Conservation (phyloP, 2,888 invertebrate species). For the Archaeoteleia sp. region DNA sequence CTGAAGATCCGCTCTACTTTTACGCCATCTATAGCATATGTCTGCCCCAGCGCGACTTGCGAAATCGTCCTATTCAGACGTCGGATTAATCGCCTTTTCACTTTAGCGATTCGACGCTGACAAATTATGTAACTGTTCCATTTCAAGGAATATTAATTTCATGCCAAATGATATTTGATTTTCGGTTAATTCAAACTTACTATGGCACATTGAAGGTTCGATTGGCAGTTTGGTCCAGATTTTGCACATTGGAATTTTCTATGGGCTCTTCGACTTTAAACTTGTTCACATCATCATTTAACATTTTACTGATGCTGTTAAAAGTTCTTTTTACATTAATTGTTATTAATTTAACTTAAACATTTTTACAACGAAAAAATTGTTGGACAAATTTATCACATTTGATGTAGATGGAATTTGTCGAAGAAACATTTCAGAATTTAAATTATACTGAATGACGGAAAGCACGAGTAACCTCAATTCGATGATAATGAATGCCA, state of each 20-base stretch:
- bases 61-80: slow-evolving; percentile 80
- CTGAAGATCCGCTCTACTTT: slow-evolving; percentile 81
- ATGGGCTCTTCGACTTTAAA: slow-evolving; percentile 3
- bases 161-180: neutral
- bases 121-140: slow-evolving; percentile 80
- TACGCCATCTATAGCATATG: slow-evolving; percentile 80
- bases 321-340: too few relatives aligned
- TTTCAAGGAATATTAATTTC: slow-evolving; percentile 75
- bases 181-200: slow-evolving; percentile 24
- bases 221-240: too few relatives aligned
- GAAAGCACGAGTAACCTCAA: slow-evolving; percentile 48
- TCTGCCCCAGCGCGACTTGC: slow-evolving; percentile 79
- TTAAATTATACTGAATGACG: slow-evolving; percentile 45
- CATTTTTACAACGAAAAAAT: too few relatives aligned
- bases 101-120: slow-evolving; percentile 79
- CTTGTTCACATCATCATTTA: slow-evolving; percentile 3
- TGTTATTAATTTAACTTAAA: too few relatives aligned
- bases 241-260: slow-evolving; percentile 30
- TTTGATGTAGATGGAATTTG: neutral
- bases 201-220: slow-evolving; percentile 27
- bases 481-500: slow-evolving; percentile 51
- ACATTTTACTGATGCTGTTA: too few relatives aligned
- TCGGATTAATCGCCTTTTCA: slow-evolving; percentile 71
- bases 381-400: too few relatives aligned
- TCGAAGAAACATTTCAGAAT: slow-evolving; percentile 44